Evolutionary conservation across 2,113 vertebrate genomes (phyloP).

Genomic region (Sander lucioperca): DNA sequence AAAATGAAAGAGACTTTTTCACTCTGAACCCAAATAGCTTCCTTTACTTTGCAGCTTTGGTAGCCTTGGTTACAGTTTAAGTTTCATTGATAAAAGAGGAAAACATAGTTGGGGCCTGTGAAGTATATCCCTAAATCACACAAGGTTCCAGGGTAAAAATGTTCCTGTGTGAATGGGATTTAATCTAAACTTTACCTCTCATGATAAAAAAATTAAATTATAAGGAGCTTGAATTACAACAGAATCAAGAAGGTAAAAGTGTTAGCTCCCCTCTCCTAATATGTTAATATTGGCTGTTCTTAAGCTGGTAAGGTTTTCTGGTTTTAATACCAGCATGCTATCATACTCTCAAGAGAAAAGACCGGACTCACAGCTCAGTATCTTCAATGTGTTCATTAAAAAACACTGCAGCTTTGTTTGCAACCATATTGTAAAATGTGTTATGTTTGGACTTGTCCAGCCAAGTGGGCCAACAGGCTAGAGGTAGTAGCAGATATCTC

Average conservation of each 20-base stretch:
- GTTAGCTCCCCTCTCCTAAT: too few species aligned
- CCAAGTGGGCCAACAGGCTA: slow-evolving; percentile 19
- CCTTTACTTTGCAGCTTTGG: too few species aligned
- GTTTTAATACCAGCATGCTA: not conserved
- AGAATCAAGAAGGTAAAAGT: not conserved
- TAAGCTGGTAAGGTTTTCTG: not conserved
- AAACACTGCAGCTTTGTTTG: slow-evolving; percentile 22
- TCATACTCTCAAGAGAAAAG: not conserved
- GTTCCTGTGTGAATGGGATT: not conserved
- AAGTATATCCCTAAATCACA: not conserved
- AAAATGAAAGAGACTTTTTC: not conserved
- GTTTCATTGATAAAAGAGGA: not conserved
- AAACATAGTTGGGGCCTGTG: not conserved
- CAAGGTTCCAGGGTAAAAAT: not conserved
- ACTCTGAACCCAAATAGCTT: not conserved
- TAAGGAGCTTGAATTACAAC: not conserved
- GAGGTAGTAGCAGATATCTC: slow-evolving; percentile 20
- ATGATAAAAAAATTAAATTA: too few species aligned
- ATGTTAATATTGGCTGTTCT: not conserved
- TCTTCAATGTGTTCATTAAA: not conserved
- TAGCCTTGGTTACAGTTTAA: not conserved
- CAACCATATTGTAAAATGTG: slow-evolving; percentile 10
- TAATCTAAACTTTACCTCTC: not conserved
- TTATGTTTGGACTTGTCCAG: slow-evolving; percentile 25
- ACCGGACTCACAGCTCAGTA: not conserved